Conservation (phyloP, 1,140 invertebrate genomes). For the Drosophila yakuba region DNA sequence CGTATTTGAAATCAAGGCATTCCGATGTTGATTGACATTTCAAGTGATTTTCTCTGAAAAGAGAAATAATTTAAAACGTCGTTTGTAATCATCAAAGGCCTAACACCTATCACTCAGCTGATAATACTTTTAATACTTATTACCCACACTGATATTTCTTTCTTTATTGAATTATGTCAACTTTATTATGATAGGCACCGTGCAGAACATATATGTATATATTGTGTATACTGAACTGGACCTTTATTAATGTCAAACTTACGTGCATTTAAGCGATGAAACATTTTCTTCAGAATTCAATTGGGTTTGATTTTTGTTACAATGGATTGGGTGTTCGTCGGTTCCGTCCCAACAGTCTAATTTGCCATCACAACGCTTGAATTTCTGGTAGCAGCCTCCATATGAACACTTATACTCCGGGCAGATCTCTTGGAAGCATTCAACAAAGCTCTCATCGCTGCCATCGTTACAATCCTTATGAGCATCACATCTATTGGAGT, state of each 20-base stretch:
- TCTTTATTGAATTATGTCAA: too few species aligned
- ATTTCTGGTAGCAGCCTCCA: slow-evolving; percentile 86
- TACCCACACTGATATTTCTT: too few species aligned
- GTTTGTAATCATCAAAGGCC: too few species aligned
- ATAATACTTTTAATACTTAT: too few species aligned
- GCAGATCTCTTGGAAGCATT: slow-evolving; percentile 76
- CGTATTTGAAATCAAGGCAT: background rate
- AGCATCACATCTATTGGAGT: slow-evolving; percentile 69
- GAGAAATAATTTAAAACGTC: too few species aligned
- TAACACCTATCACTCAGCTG: too few species aligned
- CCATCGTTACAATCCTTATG: slow-evolving; percentile 85
- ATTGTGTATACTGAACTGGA: too few species aligned
- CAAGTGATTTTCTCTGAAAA: background rate
- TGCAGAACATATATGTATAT: too few species aligned
- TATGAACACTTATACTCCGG: slow-evolving; percentile 86
- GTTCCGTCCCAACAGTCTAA: slow-evolving; percentile 89
- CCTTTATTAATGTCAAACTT: background rate
- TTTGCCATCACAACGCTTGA: slow-evolving; percentile 86
- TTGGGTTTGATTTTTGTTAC: background rate
- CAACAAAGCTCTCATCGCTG: slow-evolving; percentile 86
- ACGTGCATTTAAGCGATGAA: background rate
- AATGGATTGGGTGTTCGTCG: slow-evolving; percentile 87
- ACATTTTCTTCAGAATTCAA: background rate
- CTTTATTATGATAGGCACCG: too few species aligned
- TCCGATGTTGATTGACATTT: background rate